Evolutionary conservation across 2,888 invertebrate genomes (phyloP).

Genomic region (Drosophila anceps): DNA sequence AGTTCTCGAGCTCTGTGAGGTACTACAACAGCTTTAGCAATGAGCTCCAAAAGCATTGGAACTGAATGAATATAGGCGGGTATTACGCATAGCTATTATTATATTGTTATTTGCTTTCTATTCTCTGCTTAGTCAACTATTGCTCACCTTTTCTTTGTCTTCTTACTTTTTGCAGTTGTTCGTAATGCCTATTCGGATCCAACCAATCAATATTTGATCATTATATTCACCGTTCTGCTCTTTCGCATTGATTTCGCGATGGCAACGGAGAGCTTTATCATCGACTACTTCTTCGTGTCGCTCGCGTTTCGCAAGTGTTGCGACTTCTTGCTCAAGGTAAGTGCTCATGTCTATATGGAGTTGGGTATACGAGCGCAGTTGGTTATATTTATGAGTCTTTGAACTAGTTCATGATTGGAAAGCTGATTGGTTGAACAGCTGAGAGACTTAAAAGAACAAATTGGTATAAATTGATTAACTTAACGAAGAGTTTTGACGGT

Average conservation of each 20-base stretch:
- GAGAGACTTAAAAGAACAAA: not conserved
- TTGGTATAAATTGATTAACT: too few relatives aligned
- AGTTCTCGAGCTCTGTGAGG: not conserved
- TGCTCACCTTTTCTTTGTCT: not conserved
- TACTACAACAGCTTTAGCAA: not conserved
- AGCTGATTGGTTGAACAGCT: not conserved
- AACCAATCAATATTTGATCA: slow-evolving; percentile 95
- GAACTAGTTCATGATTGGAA: not conserved
- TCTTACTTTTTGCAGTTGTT: slow-evolving; percentile 87
- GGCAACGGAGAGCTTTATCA: slow-evolving; percentile 94
- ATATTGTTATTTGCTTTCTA: not conserved
- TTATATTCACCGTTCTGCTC: slow-evolving; percentile 95
- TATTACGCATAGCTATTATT: not conserved
- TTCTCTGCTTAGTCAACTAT: not conserved
- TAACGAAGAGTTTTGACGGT: too few relatives aligned
- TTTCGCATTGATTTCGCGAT: slow-evolving; percentile 93
- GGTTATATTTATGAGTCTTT: not conserved
- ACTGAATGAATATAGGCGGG: not conserved
- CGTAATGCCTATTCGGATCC: slow-evolving; percentile 96
- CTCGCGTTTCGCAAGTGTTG: slow-evolving; percentile 95
- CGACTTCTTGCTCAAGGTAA: slow-evolving; percentile 96
- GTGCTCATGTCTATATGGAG: slow-evolving; percentile 14
- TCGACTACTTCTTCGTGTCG: slow-evolving; percentile 96
- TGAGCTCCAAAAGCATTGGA: not conserved
- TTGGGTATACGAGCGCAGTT: not conserved